phyloP scores from a whole-genome alignment of 2,888 invertebrate species.

The Fissipunctia ypsillon region DNA sequence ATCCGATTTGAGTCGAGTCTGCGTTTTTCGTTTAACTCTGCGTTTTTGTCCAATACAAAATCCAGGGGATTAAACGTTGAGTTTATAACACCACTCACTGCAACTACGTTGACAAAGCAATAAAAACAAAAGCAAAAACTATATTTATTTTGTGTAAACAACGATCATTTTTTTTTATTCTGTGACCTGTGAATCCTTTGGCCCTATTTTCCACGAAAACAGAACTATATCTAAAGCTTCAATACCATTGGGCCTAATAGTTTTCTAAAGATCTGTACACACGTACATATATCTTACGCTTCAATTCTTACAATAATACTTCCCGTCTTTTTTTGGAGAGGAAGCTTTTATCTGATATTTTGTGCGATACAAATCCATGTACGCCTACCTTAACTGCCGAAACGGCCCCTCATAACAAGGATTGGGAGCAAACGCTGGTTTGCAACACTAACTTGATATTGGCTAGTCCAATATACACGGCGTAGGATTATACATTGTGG shows the following conservation, averaged over 20 bases:
- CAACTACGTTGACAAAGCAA: slow-evolving; percentile 22
- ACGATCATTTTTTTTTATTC: too few relatives aligned
- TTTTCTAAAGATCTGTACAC: slow-evolving; percentile 26
- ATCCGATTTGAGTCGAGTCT: slow-evolving; percentile 2
- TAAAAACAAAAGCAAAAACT: slow-evolving; percentile 33
- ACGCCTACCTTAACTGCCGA: slow-evolving; percentile 47
- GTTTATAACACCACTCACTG: slow-evolving; percentile 34
- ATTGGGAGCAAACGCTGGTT: slow-evolving; percentile 75
- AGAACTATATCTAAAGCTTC: slow-evolving; percentile 33
- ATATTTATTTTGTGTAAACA: slow-evolving; percentile 13
- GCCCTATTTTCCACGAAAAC: slow-evolving; percentile 16
- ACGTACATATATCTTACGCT: slow-evolving; percentile 16
- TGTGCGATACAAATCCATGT: slow-evolving; percentile 45
- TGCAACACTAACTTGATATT: slow-evolving; percentile 83
- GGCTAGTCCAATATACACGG: slow-evolving; percentile 79
- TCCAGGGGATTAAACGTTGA: slow-evolving; percentile 31
- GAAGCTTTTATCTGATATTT: slow-evolving; percentile 38
- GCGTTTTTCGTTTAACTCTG: too few relatives aligned
- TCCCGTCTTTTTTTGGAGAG: slow-evolving; percentile 24
- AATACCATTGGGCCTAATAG: slow-evolving; percentile 30
- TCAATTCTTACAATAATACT: slow-evolving; percentile 36
- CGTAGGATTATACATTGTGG: slow-evolving; percentile 79
- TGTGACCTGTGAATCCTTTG: too few relatives aligned
- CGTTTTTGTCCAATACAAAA: slow-evolving; percentile 36
- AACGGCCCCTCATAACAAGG: slow-evolving; percentile 67